Evolutionary conservation across 2,113 vertebrate genomes (phyloP).

Genomic region (Bagarius yarrelli): DNA sequence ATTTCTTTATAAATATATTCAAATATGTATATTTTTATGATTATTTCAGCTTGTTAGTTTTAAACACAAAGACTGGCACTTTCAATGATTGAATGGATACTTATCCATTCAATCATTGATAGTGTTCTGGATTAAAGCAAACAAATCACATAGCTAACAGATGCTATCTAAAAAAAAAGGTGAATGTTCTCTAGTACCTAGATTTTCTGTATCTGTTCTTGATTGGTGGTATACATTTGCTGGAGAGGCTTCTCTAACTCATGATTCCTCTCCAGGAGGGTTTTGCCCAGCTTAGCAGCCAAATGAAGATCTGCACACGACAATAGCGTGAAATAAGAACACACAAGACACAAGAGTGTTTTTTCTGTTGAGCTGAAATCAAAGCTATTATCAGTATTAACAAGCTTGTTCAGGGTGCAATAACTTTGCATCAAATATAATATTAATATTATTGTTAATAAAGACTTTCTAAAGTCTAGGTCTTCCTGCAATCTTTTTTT

Average conservation of each 20-base stretch:
- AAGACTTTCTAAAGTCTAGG: too few species aligned
- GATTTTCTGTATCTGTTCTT: constrained; percentile 92
- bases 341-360: not conserved
- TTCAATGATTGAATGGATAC: too few species aligned
- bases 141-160: too few species aligned
- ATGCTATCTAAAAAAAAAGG: not conserved
- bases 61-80: too few species aligned
- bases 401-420: too few species aligned
- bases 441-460: too few species aligned
- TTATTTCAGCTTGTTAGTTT: too few species aligned
- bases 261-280: constrained; percentile 88
- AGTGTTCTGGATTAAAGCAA: not conserved
- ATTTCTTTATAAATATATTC: too few species aligned
- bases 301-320: constrained; percentile 85
- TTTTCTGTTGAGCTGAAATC: not conserved
- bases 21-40: too few species aligned
- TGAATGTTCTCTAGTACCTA: constrained; percentile 71
- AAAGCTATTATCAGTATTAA: too few species aligned
- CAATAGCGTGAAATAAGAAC: not conserved
- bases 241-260: constrained; percentile 91
- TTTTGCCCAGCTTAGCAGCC: constrained; percentile 95
- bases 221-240: constrained; percentile 89
- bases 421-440: too few species aligned
- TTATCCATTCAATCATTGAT: not conserved
- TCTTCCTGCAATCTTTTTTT: not conserved